Conservation (phyloP, 1,140 invertebrate species). For the Polypedilum vanderplanki region DNA sequence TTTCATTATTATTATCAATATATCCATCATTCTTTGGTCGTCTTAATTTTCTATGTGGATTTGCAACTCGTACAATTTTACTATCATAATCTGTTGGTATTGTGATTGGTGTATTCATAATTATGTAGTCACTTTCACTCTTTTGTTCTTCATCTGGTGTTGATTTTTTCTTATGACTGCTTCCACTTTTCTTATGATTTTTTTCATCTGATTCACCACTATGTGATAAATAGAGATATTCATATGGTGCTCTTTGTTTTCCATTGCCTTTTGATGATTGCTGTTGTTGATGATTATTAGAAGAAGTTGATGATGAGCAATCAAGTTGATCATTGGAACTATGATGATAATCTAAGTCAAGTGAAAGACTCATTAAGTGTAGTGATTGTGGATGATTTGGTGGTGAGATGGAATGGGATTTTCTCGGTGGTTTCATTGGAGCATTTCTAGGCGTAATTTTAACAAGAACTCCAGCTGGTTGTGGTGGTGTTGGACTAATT, state of each 20-base stretch:
- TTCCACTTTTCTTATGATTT: slow-evolving; percentile 27
- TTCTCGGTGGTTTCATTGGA: slow-evolving; percentile 78
- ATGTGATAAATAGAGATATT: slow-evolving; percentile 54
- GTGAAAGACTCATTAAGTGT: neutral
- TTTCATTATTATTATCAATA: neutral
- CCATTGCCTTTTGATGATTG: slow-evolving; percentile 41
- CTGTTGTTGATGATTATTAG: neutral
- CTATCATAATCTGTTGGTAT: slow-evolving; percentile 25
- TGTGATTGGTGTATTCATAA: slow-evolving; percentile 39
- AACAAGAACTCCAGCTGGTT: slow-evolving; percentile 35
- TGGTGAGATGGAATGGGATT: slow-evolving; percentile 77
- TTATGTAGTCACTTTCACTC: slow-evolving; percentile 48
- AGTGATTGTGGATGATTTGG: slow-evolving; percentile 41
- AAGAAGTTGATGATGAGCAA: neutral
- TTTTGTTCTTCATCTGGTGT: neutral
- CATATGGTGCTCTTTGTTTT: slow-evolving; percentile 50
- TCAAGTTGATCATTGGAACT: slow-evolving; percentile 27
- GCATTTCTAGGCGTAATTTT: slow-evolving; percentile 42
- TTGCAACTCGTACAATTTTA: slow-evolving; percentile 24
- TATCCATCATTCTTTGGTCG: slow-evolving; percentile 38
- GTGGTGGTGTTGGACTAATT: slow-evolving; percentile 41
- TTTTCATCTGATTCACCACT: slow-evolving; percentile 37
- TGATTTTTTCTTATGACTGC: slow-evolving; percentile 44
- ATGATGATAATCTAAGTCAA: slow-evolving; percentile 40
- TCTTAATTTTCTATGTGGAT: slow-evolving; percentile 43